phyloP scores from a whole-genome alignment of 2,888 invertebrate genomes.

The Drosophila formosana region DNA sequence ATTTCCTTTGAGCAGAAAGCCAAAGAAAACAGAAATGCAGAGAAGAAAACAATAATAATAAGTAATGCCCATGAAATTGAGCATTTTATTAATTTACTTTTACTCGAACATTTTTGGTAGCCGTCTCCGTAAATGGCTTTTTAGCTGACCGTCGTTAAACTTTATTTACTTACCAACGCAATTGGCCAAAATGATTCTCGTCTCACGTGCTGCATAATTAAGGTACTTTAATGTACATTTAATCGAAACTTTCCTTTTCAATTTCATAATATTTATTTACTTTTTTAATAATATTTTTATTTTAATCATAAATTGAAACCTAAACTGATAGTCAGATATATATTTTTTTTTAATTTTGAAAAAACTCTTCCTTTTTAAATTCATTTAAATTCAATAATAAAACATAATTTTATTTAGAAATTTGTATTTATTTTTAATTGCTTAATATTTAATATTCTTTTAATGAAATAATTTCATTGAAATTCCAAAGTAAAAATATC shows the following conservation, averaged over 20 bases:
- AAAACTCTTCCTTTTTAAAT: too few species aligned
- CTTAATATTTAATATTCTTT: too few species aligned
- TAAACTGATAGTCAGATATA: too few species aligned
- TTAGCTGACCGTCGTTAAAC: slow-evolving; percentile 23
- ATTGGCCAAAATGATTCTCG: slow-evolving; percentile 7
- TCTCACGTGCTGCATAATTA: slow-evolving; percentile 21
- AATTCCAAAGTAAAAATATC: too few species aligned
- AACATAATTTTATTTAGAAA: too few species aligned
- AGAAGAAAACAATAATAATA: slow-evolving; percentile 12
- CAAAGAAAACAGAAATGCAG: slow-evolving; percentile 2
- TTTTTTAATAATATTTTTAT: too few species aligned
- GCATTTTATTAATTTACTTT: slow-evolving; percentile 50
- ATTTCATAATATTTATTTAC: neutral
- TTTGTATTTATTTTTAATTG: too few species aligned
- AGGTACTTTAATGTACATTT: neutral
- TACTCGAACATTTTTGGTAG: slow-evolving; percentile 47
- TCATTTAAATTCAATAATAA: too few species aligned
- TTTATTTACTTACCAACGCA: slow-evolving; percentile 30
- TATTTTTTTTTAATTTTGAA: too few species aligned
- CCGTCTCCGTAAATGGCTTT: slow-evolving; percentile 36
- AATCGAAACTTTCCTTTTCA: neutral
- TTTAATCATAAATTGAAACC: too few species aligned
- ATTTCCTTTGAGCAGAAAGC: slow-evolving; percentile 47
- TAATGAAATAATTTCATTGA: too few species aligned
- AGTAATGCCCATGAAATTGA: slow-evolving; percentile 41